These are phyloP conservation scores for Apocrypta bakeri DNA, from an alignment of 1,140 invertebrate species.

Conservation along the genomic window DNA sequence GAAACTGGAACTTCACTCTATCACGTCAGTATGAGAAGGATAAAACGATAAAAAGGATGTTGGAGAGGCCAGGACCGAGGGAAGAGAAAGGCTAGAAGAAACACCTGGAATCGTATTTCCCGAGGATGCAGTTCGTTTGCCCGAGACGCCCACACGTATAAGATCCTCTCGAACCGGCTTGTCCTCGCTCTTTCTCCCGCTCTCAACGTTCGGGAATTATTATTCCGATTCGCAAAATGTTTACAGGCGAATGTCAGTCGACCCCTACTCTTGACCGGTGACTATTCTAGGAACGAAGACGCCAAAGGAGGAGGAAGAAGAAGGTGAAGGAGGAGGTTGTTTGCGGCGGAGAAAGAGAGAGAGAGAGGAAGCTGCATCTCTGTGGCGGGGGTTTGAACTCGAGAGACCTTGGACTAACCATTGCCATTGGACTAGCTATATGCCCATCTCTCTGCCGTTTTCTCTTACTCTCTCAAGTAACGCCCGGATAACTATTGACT, in stretches of 20 bases:
- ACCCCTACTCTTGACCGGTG: constrained; percentile 38
- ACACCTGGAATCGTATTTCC: constrained; percentile 45
- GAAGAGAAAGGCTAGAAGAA: background rate
- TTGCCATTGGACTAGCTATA: constrained; percentile 73
- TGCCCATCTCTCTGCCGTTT: constrained; percentile 54
- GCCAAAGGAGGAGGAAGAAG: constrained; percentile 12
- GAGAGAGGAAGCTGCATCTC: constrained; percentile 22
- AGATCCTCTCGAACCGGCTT: constrained; percentile 10
- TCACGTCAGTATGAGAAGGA: background rate
- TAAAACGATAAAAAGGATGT: background rate
- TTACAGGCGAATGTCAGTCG: constrained; percentile 60
- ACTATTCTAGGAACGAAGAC: constrained; percentile 46
- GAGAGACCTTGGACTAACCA: constrained; percentile 73
- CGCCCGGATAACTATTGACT: constrained; percentile 53
- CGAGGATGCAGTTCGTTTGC: constrained; percentile 39
- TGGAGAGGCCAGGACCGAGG: background rate
- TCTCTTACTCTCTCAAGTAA: constrained; percentile 33
- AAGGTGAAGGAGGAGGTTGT: background rate
- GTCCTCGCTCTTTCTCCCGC: background rate
- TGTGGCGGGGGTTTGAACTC: constrained; percentile 59
- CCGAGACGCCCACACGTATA: constrained; percentile 34
- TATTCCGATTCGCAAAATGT: constrained; percentile 62
- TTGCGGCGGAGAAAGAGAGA: background rate
- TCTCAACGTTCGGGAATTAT: constrained; percentile 57
- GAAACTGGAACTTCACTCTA: background rate